Conservation (phyloP, 1,140 invertebrate species). For the Venturia canescens region DNA sequence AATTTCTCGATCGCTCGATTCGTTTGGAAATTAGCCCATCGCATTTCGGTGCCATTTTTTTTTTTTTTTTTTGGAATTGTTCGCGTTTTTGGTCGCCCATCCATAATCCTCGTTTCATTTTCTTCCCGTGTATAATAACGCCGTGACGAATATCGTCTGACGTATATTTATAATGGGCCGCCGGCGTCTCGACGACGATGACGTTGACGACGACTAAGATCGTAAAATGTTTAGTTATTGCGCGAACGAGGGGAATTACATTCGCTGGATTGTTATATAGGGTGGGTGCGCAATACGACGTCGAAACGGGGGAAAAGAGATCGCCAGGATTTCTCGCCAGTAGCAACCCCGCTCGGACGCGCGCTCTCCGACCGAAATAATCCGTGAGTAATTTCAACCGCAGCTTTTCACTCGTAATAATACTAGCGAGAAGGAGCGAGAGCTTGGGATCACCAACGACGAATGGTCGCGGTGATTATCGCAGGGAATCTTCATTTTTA, state of each 20-base stretch:
- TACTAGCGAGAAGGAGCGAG: slow-evolving; percentile 48
- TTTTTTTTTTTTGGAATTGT: not conserved
- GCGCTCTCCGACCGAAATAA: slow-evolving; percentile 59
- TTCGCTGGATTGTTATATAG: slow-evolving; percentile 43
- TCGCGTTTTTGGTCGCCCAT: not conserved
- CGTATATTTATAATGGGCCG: slow-evolving; percentile 29
- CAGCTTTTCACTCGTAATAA: slow-evolving; percentile 54
- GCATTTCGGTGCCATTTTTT: too few relatives aligned
- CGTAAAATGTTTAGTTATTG: slow-evolving; percentile 64
- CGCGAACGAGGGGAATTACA: slow-evolving; percentile 55
- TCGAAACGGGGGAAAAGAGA: not conserved
- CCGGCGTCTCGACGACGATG: slow-evolving; percentile 46
- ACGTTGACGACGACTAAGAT: slow-evolving; percentile 29
- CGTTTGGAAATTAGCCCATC: too few relatives aligned
- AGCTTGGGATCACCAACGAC: slow-evolving; percentile 27
- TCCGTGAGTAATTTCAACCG: slow-evolving; percentile 63
- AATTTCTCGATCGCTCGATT: too few relatives aligned
- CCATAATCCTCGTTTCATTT: not conserved
- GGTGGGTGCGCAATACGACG: not conserved
- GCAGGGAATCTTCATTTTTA: too few relatives aligned
- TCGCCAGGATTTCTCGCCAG: not conserved
- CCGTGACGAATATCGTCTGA: slow-evolving; percentile 9
- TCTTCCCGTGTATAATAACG: not conserved
- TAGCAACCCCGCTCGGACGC: slow-evolving; percentile 21
- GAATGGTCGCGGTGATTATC: not conserved